phyloP scores from a whole-genome alignment of 2,888 invertebrate species.

The Hypselothyrea guttata region DNA sequence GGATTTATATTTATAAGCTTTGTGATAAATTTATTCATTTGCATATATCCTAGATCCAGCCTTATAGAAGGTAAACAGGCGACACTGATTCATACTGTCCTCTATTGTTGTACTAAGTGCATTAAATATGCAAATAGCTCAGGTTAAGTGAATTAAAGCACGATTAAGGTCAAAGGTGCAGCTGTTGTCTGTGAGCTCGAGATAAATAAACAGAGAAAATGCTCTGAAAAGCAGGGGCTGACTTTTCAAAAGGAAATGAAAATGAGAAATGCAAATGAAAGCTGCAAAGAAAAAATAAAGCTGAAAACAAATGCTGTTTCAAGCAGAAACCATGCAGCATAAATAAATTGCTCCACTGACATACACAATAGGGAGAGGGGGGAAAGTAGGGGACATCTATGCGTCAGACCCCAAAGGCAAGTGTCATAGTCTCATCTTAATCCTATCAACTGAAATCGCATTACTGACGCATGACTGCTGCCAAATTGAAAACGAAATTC shows the following conservation, averaged over 20 bases:
- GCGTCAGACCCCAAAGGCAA: constrained; percentile 27
- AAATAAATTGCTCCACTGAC: constrained; percentile 1
- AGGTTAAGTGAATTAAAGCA: constrained; percentile 18
- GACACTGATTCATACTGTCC: no score
- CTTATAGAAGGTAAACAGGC: no score
- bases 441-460: constrained; percentile 51
- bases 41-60: no score
- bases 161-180: constrained; percentile 9
- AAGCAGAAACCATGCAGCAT: not conserved
- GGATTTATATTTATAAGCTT: no score
- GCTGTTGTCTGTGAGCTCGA: constrained; percentile 1
- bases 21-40: no score
- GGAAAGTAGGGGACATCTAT: constrained; percentile 20
- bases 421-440: constrained; percentile 34
- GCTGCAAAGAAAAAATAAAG: constrained; percentile 5
- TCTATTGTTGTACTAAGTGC: not conserved
- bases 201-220: constrained; percentile 7
- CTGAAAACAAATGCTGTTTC: not conserved
- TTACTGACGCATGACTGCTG: constrained; percentile 65
- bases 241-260: constrained; percentile 10
- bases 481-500: constrained; percentile 34
- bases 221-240: not conserved
- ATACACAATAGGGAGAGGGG: not conserved
- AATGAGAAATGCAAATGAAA: constrained; percentile 23
- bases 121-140: constrained; percentile 14